These are phyloP conservation scores for Polypterus bichir DNA, from an alignment of 2,113 vertebrate species.

Conservation along the genomic window DNA sequence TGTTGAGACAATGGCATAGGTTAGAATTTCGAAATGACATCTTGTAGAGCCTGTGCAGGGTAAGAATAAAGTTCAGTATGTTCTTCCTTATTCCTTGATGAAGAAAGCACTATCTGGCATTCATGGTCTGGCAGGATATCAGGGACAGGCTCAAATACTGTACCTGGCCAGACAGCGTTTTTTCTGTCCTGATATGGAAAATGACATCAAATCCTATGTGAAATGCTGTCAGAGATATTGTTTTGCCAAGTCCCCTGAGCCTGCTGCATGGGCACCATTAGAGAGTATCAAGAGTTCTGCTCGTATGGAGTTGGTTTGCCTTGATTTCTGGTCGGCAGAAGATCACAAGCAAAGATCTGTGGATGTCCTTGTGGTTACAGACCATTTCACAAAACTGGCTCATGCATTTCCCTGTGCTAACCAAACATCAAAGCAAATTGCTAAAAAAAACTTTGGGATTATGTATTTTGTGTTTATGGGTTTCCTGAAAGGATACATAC, in stretches of 20 bases:
- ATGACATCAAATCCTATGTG: not conserved
- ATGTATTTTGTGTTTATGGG: conserved; percentile 11
- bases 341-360: conserved; percentile 7
- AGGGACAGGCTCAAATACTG: too few relatives aligned
- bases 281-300: conserved; percentile 9
- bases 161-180: too few relatives aligned
- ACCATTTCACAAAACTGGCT: conserved; percentile 14
- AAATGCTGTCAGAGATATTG: conserved; percentile 8
- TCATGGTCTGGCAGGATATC: not conserved
- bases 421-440: conserved; percentile 10
- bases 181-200: too few relatives aligned
- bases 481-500: conserved; percentile 5
- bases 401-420: conserved; percentile 9
- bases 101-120: not conserved
- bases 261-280: not conserved
- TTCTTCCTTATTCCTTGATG: not conserved
- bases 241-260: conserved; percentile 13
- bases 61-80: not conserved
- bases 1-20: conserved; percentile 15
- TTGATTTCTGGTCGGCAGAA: conserved; percentile 12
- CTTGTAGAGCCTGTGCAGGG: conserved; percentile 11
- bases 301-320: conserved; percentile 1
- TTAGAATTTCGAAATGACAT: conserved; percentile 5
- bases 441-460: conserved; percentile 15
- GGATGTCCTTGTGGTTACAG: conserved; percentile 12